Base-by-base conservation (phyloP, 2,797 vertebrate species). In the Lutjanus argentimaculatus region DNA sequence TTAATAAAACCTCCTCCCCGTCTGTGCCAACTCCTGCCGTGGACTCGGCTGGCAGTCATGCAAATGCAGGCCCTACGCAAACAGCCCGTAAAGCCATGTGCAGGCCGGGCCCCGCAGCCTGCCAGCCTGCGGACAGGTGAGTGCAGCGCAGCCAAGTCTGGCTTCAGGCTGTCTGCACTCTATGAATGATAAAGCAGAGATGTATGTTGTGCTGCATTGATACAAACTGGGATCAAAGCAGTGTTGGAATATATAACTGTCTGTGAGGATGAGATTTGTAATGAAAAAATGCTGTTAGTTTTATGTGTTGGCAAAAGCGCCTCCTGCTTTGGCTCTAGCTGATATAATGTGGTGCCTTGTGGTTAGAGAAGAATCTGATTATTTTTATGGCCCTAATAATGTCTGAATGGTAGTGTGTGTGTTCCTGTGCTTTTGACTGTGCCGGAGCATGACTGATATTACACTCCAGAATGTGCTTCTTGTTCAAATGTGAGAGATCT, bases 51-150 rank as follows among this genome's bases (percentile, higher is more conserved):
- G 88, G 87, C 92, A 93, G 83, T 70, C 88, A 92, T 91, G 90
- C 84, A 92, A 95, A 93, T 92, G 85, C 84, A 64, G 72, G 86
- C 85, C 80, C 77, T 86, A n/a, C 71, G 73, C 89, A 94, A 92
- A 93, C 89, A 89, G 88, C 71, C 85, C n/a, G 76, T 55, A 81
- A 84, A 86, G 87, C 85, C 58, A 42, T 1, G 56, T 13, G 75
- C 74, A 72, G 46, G 75, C 61, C 19, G 9, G 64, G 15, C 58
- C 66, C 64, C 6, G 42, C 51, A 43, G 69, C 53, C 65, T 64
- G 85, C 89, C 88, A 77, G 79, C 75, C 83, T 59, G 83, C 22
- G 43, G 84, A 88, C 88, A 92, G 88, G 91, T 90, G 91, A 90
- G 75, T 70, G 7, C 67, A 55, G 46, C 45, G 7, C 17, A 36